Base-by-base conservation (phyloP, 2,888 invertebrate species). In the Tenthredo notha region DNA sequence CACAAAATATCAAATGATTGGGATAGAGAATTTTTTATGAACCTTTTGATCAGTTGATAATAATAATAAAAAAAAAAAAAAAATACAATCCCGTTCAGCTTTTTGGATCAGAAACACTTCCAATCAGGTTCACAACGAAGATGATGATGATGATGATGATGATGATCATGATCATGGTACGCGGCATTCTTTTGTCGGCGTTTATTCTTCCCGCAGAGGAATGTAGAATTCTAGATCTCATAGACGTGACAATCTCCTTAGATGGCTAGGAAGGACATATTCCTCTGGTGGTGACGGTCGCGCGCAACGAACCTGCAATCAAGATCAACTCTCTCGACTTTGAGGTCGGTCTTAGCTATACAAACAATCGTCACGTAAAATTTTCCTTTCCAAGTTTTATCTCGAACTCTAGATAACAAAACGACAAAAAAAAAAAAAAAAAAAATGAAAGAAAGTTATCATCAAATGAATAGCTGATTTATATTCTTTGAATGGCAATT, bases 211-310 rank as follows among this genome's bases (percentile, higher is more conserved):
- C 77, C 50, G 67, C 82, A 85, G 80, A 84, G 88, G 89, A 89
- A 89, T 89, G 89, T 89, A 88, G 89, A 89, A 89, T 88, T 89
- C 88, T 88, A 89, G 89, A 89, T 89, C 88, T 86, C 86, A 82
- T 84, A 77, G 84, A 84, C 85, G 87, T 86, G 87, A 84, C 86
- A 86, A 86, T 86, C 85, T 87, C 88, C 88, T 78, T 87, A 87
- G 87, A 89, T 86, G 87, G 87, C 85, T 85, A 84, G 86, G 86
- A 84, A 84, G 84, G 86, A 86, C 87, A 86, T 86, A 86, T 85
- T 85, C 85, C 82, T 80, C 0, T 29, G 33, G 33, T 67, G 84
- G 85, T 84, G 87, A 87, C 85, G 72, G 40, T 74, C n/a, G 10
- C n/a, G 40, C n/a, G 43, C 74, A 43, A 15, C 18, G 15, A 67